Conservation (phyloP, 92 coral and sea anemone genomes). For the Palythoa grandiflora region DNA sequence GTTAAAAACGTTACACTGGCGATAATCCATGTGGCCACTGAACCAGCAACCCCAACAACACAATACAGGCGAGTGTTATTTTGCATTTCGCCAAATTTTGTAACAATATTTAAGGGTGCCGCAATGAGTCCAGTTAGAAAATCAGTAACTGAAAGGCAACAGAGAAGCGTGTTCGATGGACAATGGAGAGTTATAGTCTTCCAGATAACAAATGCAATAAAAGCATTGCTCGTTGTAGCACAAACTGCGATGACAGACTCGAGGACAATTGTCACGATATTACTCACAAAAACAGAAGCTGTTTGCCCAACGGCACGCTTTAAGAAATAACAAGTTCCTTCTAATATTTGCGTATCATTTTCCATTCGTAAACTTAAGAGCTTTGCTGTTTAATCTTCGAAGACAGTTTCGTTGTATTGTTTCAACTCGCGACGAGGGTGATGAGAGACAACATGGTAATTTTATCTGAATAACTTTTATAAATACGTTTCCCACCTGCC, state of each 20-base stretch:
- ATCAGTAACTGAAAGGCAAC: conserved; percentile 39
- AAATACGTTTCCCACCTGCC: too few relatives aligned
- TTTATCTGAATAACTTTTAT: too few relatives aligned
- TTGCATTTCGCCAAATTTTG: conserved; percentile 38
- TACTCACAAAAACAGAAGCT: conserved; percentile 9
- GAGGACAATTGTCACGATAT: conserved; percentile 23
- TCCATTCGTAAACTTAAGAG: not conserved
- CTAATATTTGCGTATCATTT: conserved; percentile 11
- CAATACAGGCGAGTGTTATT: not conserved
- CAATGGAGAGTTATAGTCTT: conserved; percentile 20
- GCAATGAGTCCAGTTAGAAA: conserved; percentile 21
- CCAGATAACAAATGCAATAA: conserved; percentile 36
- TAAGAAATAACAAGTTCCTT: not conserved
- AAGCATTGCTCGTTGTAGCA: conserved; percentile 9
- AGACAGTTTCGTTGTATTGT: too few relatives aligned
- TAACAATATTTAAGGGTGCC: conserved; percentile 32
- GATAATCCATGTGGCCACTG: conserved; percentile 32
- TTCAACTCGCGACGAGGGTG: too few relatives aligned
- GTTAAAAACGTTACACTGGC: conserved; percentile 18
- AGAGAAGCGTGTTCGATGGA: conserved; percentile 42
- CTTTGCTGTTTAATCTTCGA: not conserved
- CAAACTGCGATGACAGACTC: not conserved
- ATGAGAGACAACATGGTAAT: too few relatives aligned
- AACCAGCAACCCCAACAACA: conserved; percentile 32
- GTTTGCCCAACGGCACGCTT: conserved; percentile 26